These are phyloP conservation scores for Progne subis DNA, from an alignment of 2,113 vertebrate species.

Conservation along the genomic window DNA sequence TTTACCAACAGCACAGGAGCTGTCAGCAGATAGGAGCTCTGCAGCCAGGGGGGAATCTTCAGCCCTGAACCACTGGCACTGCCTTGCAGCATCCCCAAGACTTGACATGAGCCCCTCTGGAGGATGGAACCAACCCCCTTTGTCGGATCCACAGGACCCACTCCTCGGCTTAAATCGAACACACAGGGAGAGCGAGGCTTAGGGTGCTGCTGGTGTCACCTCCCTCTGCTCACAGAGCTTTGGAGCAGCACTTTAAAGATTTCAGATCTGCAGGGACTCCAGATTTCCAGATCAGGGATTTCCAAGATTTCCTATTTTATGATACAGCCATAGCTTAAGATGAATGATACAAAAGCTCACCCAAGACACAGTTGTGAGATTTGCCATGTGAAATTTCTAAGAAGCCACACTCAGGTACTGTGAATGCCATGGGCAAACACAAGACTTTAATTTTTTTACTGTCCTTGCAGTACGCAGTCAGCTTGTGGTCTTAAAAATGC, in stretches of 20 bases:
- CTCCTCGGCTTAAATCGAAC: neutral
- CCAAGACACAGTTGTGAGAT: neutral
- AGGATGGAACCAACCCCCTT: neutral
- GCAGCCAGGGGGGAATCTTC: rapidly evolving
- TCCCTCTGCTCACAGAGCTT: neutral
- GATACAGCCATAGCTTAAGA: neutral
- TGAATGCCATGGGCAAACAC: neutral
- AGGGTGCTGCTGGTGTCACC: neutral
- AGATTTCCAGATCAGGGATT: neutral
- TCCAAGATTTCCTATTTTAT: neutral
- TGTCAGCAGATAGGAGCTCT: neutral
- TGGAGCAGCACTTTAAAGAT: neutral
- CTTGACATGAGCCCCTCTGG: rapidly evolving
- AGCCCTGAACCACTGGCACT: rapidly evolving
- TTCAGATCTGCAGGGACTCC: neutral
- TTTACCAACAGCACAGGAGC: neutral
- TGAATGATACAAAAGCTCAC: neutral
- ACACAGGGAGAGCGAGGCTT: rapidly evolving
- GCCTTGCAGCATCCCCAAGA: neutral
- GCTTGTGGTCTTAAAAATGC: neutral
- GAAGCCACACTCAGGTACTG: neutral
- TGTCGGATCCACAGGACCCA: rapidly evolving
- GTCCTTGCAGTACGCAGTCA: neutral
- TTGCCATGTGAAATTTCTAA: neutral
- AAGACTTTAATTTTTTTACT: neutral